These are phyloP conservation scores for Drosophila anomelani DNA, from an alignment of 2,888 invertebrate genomes.

Conservation along the genomic window DNA sequence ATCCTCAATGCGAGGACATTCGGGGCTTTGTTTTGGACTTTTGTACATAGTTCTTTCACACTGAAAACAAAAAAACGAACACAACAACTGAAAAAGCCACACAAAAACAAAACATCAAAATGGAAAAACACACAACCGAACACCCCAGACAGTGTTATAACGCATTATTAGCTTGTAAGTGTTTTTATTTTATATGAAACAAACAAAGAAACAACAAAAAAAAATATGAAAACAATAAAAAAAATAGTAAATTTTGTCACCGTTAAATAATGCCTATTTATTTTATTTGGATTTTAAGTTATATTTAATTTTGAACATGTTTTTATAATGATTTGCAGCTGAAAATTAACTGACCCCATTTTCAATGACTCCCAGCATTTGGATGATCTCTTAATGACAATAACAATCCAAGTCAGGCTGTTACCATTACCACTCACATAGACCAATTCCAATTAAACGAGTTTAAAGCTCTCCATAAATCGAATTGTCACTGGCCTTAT, in stretches of 20 bases:
- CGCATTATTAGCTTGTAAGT: constrained; percentile 82
- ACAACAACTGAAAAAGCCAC: constrained; percentile 31
- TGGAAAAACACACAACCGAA: constrained; percentile 21
- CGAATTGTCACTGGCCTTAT: constrained; percentile 51
- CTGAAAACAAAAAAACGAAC: constrained; percentile 39
- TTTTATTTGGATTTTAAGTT: neutral
- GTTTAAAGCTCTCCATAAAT: constrained; percentile 9
- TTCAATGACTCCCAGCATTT: constrained; percentile 7
- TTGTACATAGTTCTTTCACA: constrained; percentile 82
- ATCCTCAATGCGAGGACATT: constrained; percentile 41
- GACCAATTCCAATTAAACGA: constrained; percentile 44
- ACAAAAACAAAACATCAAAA: constrained; percentile 47
- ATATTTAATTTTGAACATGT: neutral
- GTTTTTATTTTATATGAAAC: constrained; percentile 84
- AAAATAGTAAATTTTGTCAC: constrained; percentile 85
- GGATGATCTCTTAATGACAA: constrained; percentile 26
- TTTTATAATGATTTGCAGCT: neutral
- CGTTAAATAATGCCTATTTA: constrained; percentile 74
- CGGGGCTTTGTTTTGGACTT: constrained; percentile 46
- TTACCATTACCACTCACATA: constrained; percentile 17
- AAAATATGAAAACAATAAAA: constrained; percentile 84
- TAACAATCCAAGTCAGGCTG: neutral
- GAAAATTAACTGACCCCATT: constrained; percentile 13
- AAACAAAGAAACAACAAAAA: constrained; percentile 84
- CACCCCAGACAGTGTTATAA: constrained; percentile 75